Base-by-base conservation (phyloP, 2,888 invertebrate species). In the Isoperla grammatica region DNA sequence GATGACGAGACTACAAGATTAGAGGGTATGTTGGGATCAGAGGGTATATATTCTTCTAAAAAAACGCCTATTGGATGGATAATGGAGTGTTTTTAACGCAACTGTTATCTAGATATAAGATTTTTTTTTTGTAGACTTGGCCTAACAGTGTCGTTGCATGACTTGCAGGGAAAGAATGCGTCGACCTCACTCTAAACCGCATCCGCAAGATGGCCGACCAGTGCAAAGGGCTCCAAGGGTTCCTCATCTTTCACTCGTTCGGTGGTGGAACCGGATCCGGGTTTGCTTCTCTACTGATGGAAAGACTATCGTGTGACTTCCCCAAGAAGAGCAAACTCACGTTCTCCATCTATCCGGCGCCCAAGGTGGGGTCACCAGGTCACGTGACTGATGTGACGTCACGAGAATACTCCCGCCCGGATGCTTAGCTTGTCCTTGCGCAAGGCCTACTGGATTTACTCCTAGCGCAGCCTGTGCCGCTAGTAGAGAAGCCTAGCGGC, bases 311-410 rank as follows among this genome's bases (percentile, higher is more conserved):
- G 0, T 85, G 86, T 13, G 91, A 93, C 70, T 94, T 86, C 69
- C 88, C 88, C 63, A 93, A 92, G 74, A 92, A 92, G 72, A 89
- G 90, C 72, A 92, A 92, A 71, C 77, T 93, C 56, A 90, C 91
- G 73, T 93, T 93, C 73, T 86, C 90, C n/a, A 87, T 94, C 59
- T 94, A 94, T 72, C 94, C 94, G 4, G 91, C 94, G 12, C 93
- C 93, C 50, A 89, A 87, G 75, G 91, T 89, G 58, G 61, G 40
- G 53, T 37, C 46, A 49, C 13, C n/a, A n/a, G n/a, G 22, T n/a
- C 37, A 22, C 40, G 13, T 35, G 29, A 4, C 29, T 29, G 29
- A 15, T 17, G 15, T 43, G 39, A 39, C 39, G 39, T 11, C 39
- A 12, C n/a, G n/a, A n/a, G 20, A 15, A 48, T 23, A 15, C 23